Evolutionary conservation across 2,888 invertebrate genomes (phyloP), one percentile per base, ranked within the genome.

Genomic region (Hyalella azteca): DNA sequence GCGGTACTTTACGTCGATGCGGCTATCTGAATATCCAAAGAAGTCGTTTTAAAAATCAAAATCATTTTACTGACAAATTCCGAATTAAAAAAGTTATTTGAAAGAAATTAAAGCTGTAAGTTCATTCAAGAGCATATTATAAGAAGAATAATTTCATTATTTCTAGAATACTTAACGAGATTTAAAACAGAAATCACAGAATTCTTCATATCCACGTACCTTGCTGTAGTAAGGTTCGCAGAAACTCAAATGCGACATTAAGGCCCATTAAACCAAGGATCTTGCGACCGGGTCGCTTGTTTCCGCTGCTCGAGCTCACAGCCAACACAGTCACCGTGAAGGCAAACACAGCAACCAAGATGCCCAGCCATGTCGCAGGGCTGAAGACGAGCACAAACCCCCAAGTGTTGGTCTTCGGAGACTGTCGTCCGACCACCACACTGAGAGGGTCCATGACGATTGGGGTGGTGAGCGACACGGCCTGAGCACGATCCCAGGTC

Each of bases 341-440:
- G 54, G 54, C 3, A n/a, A 29, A 7, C 1, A 40, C 41, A 5
- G 36, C 19, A 22, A 76, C 32, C 54, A 54, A 1, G 54, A n/a
- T 22, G 11, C 7, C 50, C 19, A 76, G 22, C 76, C 79, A 79
- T 7, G 59, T 75, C 9, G n/a, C 13, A 19, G 79, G 76, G 19
- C 49, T 7, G 29, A 76, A 41, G 0, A 50, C 59, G n/a, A 59
- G 19, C 45, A 76, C 7, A n/a, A 79, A 79, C 9, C 80, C 45
- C 77, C 77, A 80, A 1, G 80, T 77, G 66, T 80, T 60, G 15
- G 66, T 45, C 60, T 80, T 60, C 7, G 66, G 22, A 36, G 9
- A 7, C n/a, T 60, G 77, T 29, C 77, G 50, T n/a, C 48, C 45
- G 1, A 73, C 60, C 26, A 77, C 5, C 22, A 80, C 59, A 11